A percentile compares a stretch with the other conserved stretches of the same genome.
Evolutionary conservation across 37 sponge, comb jelly and placozoan genomes (phyloP).

Genomic region (Spongia lamella): DNA sequence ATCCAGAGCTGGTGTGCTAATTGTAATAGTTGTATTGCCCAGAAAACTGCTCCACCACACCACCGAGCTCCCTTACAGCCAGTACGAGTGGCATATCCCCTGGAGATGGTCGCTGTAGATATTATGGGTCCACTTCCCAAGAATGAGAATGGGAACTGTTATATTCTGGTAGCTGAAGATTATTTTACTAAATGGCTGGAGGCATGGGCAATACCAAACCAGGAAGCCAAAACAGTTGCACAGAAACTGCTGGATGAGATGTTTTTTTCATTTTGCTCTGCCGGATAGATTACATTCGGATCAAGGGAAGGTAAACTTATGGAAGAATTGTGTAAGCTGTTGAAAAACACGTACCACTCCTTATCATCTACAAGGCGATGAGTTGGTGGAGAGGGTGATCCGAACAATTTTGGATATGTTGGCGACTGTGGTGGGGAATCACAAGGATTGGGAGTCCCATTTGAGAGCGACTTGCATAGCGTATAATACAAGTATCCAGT

Average conservation of each 20-base stretch:
- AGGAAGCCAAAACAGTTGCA: constrained; percentile 22
- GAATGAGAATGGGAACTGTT: constrained; percentile 2
- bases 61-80: background rate
- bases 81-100: background rate
- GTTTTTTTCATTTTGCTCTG: constrained; percentile 4
- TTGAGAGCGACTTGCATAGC: too few relatives aligned
- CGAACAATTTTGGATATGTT: too few relatives aligned
- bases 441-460: too few relatives aligned
- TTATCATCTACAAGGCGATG: too few relatives aligned
- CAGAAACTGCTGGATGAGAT: background rate
- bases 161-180: constrained; percentile 4
- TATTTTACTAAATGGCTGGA: constrained; percentile 14
- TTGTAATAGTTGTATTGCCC: background rate
- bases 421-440: too few relatives aligned
- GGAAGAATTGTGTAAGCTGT: too few relatives aligned
- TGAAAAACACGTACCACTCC: too few relatives aligned
- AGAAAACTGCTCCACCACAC: background rate
- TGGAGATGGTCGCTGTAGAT: constrained; percentile 20
- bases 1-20: background rate
- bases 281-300: constrained; percentile 12
- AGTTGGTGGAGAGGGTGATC: too few relatives aligned
- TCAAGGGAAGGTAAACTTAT: background rate
- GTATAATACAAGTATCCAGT: too few relatives aligned
- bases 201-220: constrained; percentile 27
- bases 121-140: constrained; percentile 13